Conservation (phyloP, 2,113 vertebrate species). For the Zapus hudsonius region DNA sequence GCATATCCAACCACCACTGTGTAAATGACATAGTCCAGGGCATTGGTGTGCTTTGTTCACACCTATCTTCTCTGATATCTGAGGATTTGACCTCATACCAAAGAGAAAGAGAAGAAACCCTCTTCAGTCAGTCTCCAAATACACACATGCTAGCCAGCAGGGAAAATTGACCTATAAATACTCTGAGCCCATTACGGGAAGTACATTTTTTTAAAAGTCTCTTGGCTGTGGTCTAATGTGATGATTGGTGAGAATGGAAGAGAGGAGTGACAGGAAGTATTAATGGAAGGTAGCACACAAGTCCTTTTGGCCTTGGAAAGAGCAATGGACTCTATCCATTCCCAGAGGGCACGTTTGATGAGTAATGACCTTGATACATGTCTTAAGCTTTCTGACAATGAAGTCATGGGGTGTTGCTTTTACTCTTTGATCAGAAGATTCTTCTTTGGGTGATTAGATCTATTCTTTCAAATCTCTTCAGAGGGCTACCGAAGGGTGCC, state of each 20-base stretch:
- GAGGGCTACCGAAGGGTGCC: neutral
- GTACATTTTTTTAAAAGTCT: slow-evolving; percentile 78
- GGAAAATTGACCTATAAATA: slow-evolving; percentile 78
- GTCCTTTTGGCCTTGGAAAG: slow-evolving; percentile 79
- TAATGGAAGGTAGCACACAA: slow-evolving; percentile 76
- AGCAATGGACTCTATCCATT: slow-evolving; percentile 65
- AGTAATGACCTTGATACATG: slow-evolving; percentile 66
- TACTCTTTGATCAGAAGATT: slow-evolving; percentile 29
- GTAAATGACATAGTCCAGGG: neutral
- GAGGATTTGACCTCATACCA: slow-evolving; percentile 58
- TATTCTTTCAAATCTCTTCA: slow-evolving; percentile 45
- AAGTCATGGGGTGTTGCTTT: slow-evolving; percentile 34
- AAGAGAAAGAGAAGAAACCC: slow-evolving; percentile 58
- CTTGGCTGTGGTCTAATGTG: slow-evolving; percentile 83
- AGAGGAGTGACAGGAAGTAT: slow-evolving; percentile 80
- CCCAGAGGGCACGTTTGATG: slow-evolving; percentile 74
- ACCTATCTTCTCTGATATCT: slow-evolving; percentile 18
- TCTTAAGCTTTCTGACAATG: slow-evolving; percentile 60
- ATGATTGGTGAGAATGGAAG: slow-evolving; percentile 83
- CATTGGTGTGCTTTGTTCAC: slow-evolving; percentile 38
- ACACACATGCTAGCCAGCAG: slow-evolving; percentile 77
- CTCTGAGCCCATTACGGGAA: slow-evolving; percentile 79
- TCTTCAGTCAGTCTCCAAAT: neutral
- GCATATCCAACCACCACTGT: neutral
- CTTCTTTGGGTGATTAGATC: neutral